Evolutionary conservation across 2,888 invertebrate species (phyloP), one percentile per base, ranked within the genome.

Genomic region (Arctia plantaginis): DNA sequence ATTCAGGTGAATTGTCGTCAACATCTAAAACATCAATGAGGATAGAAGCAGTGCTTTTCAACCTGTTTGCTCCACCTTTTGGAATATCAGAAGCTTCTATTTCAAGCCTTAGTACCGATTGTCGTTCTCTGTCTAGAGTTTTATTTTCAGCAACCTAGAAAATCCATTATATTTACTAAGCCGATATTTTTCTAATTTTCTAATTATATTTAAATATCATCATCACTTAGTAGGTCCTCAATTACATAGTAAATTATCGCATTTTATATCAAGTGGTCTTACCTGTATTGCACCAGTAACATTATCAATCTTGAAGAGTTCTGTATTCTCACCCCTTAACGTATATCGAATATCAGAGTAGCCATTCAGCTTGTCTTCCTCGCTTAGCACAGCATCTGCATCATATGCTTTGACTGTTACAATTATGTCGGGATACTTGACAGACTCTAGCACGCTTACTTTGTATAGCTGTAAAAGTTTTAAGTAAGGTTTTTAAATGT

Each of bases 41-140:
- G 20, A 98, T 96, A 81, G 97, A 96, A 0, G 97, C 97, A 3
- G 96, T 93, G 0, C 97, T 96, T 80, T 97, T 97, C 51, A 97
- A 95, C 76, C 97, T 97, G 71, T 97, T 97, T 0, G 97, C 96
- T 1, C 97, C 97, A 8, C 97, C 97, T 55, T 94, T 94, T 0
- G 98, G 98, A 30, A 97, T 97, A 87, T 98, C 98, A 59, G 97
- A 96, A 0, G 98, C 98, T 80, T 97, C 97, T 1, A 98, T 96
- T 84, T 97, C 97, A 35, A 98, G 92, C 7, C 96, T 96, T 51
- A 98, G 96, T 0, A 96, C 96, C 0, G 97, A 96, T 77, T 97
- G 97, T 33, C 96, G 96, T 87, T 98, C 98, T 71, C 98, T 95
- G 87, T 98, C 98, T 62, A 98, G 93, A 0, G 96, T 96, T 82